Base-by-base conservation (phyloP, 2,888 invertebrate species). In the Diarsia rubi region DNA sequence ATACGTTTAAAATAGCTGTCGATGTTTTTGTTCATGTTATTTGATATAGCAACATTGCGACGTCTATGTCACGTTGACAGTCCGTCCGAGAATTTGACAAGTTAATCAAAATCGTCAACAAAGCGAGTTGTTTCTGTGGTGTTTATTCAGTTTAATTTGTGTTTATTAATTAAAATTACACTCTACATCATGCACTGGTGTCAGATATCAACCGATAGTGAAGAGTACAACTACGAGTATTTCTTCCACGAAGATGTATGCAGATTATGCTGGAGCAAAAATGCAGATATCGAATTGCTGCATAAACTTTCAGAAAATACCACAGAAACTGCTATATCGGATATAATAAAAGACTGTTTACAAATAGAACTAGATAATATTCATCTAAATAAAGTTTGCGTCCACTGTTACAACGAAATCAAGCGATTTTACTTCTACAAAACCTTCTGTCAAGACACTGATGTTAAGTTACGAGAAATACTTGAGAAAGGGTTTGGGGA, bases 221-320 rank as follows among this genome's bases (percentile, higher is more conserved):
- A 91, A 73, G 19, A 86, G 9, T 95, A 92, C 79, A 92, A 87
- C 8, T 92, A 90, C 66, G 93, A 95, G 76, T 96, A 95, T 83
- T 95, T 96, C 78, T 86, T 90, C 60, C 90, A 93, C 85, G 88
- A 90, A 14, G 90, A 94, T 66, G 90, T 95, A 0, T 96, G 96
- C 73, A 89, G 95, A 80, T 82, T 96, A 12, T 96, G 96, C 81
- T 95, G 95, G 94, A 88, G 84, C 52, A 90, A 83, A 80, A 90
- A 93, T 69, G 93, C 92, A 3, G 83, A 84, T 14, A 88, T 69
- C 45, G 91, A 92, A 78, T 80, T 93, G 65, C 78, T 88, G 12
- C 71, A 80, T 3, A 85, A 86, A 80, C 70, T 73, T 11, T 69
- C 78, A 21, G 85, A 86, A 79, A 79, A 82, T 59, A 47, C 65